These are phyloP conservation scores for Centropus bengalensis DNA, from an alignment of 2,113 vertebrate species.

Conservation along the genomic window DNA sequence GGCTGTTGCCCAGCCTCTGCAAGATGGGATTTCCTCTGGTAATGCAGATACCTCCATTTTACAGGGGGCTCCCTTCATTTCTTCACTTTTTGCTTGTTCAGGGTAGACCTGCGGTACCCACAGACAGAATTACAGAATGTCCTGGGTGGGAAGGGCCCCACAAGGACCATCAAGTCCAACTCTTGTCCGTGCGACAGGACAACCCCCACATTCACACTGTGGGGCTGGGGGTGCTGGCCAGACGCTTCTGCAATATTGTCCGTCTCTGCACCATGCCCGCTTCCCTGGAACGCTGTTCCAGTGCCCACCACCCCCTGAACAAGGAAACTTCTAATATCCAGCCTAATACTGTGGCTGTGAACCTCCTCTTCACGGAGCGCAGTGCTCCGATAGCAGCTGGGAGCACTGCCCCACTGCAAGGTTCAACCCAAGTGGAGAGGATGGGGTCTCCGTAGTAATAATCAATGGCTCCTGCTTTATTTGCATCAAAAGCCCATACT, in stretches of 20 bases:
- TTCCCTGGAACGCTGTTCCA: too few species aligned
- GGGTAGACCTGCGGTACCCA: not conserved
- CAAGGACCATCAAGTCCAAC: too few species aligned
- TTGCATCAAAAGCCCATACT: not conserved
- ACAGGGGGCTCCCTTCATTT: not conserved
- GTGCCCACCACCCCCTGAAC: too few species aligned
- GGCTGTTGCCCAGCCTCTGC: not conserved
- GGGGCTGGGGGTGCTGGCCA: too few species aligned
- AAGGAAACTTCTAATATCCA: too few species aligned
- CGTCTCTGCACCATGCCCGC: too few species aligned
- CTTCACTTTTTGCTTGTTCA: not conserved
- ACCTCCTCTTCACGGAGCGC: not conserved
- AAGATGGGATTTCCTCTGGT: not conserved
- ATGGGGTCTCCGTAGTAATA: not conserved
- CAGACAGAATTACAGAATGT: too few species aligned
- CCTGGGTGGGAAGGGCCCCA: too few species aligned
- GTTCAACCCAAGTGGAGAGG: not conserved
- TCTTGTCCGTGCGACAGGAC: too few species aligned
- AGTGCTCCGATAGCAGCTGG: rapidly evolving
- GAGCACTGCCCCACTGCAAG: rapidly evolving
- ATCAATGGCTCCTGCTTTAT: not conserved
- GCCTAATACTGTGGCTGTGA: too few species aligned
- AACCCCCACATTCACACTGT: too few species aligned
- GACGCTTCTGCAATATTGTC: too few species aligned
- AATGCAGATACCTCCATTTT: rapidly evolving